Base-by-base conservation (phyloP, 1,140 invertebrate species). In the Lucilia sericata region DNA sequence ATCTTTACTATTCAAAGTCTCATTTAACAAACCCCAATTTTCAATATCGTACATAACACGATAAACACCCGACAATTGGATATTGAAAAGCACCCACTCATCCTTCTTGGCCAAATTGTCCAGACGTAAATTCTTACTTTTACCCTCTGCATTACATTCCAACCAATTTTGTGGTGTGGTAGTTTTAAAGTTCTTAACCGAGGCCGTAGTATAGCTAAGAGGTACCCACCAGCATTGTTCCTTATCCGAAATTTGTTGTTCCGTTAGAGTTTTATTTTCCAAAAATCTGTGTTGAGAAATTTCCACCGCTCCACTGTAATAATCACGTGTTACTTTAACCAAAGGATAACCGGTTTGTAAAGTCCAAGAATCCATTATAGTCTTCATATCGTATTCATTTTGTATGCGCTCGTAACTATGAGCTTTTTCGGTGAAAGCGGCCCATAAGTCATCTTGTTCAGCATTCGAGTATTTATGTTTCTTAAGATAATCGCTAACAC, bases 381-480 rank as follows among this genome's bases (percentile, higher is more conserved):
- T 85, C 86, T 94, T 94, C 1, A 96, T 93, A 8, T 93, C 93
- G 10, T 94, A 90, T 86, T 92, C 91, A 34, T 91, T 87, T 2
- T 93, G 91, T 13, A 96, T 88, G 0, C 91, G 89, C 2, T 91
- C 89, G 10, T 90, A 89, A 78, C 92, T 88, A 36, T 91, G 91
- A 5, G 93, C 92, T 65, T 91, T 93, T 85, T 94, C 93, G 0
- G 95, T 96, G 14, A 98, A 91, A 42, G 95, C 93, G 17, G 91
- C 87, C 96, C 96, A 98, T 0, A 98, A 91, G 90, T 98, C 95
- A 87, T 97, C 95, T 91, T 97, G 96, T 83, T 94, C 94, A 0
- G 97, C 96, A 88, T 95, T 95, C 2, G 90, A 87, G 86, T 94
- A 96, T 36, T 93, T 92, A 85, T 94, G 93, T 86, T 93, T 93